A percentile compares a stretch with the other conserved stretches of the same genome.
phyloP scores from a whole-genome alignment of 2,888 invertebrate genomes.

The Hypena proboscidalis region DNA sequence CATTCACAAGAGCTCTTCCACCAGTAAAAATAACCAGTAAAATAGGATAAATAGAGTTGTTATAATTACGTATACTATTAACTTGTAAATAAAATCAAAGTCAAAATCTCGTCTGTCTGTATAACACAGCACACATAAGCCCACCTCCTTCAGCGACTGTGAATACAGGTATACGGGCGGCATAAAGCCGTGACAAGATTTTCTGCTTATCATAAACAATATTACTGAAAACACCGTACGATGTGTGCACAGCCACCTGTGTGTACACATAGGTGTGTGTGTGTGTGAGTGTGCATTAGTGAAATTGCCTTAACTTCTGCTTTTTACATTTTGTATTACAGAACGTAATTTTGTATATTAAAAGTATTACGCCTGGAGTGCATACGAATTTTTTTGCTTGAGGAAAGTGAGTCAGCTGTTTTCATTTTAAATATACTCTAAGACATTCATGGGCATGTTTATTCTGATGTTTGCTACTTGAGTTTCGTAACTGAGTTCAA shows the following conservation, averaged over 20 bases:
- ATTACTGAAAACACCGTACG: constrained; percentile 63
- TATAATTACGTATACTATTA: too few relatives aligned
- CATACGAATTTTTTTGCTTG: constrained; percentile 1
- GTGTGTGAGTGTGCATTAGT: constrained; percentile 33
- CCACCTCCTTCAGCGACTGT: constrained; percentile 29
- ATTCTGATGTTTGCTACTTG: too few relatives aligned
- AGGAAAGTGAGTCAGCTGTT: not conserved
- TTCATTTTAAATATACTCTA: too few relatives aligned
- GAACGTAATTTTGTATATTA: constrained; percentile 25
- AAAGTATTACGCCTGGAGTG: constrained; percentile 16
- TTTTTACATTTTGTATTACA: constrained; percentile 21
- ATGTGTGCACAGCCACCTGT: constrained; percentile 28
- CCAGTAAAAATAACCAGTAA: too few relatives aligned
- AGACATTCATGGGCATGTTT: too few relatives aligned
- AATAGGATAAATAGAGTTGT: too few relatives aligned
- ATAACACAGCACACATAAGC: constrained; percentile 27
- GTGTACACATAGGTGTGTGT: not conserved
- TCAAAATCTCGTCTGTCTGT: constrained; percentile 5
- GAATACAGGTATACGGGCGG: constrained; percentile 49
- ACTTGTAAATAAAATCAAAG: not conserved
- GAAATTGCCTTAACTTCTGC: constrained; percentile 32
- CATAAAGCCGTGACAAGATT: constrained; percentile 74
- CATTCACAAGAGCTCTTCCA: too few relatives aligned
- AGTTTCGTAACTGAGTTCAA: too few relatives aligned
- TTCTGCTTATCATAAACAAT: constrained; percentile 81